Base-by-base conservation (phyloP, 1,140 invertebrate genomes). In the Aphidius gifuensis region DNA sequence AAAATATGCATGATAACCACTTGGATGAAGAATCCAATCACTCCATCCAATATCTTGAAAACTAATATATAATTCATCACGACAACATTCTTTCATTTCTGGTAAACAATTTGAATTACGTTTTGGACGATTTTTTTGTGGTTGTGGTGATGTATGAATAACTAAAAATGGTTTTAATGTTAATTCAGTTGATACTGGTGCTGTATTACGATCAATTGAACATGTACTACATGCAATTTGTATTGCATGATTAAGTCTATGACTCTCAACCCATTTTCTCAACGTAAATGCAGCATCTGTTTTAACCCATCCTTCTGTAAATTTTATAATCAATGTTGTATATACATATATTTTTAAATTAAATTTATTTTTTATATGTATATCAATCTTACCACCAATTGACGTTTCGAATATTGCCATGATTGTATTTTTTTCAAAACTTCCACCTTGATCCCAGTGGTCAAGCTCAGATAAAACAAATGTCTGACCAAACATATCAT, bases 21-120 rank as follows among this genome's bases (percentile, higher is more conserved):
- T 82, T 0, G 92, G 93, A 51, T 88, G 83, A 21, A 94, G 84
- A 57, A 96, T 93, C 90, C 92, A 94, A 75, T 92, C 88, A 66
- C 88, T 87, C 92, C 92, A 95, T 48, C 92, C 92, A 47, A 95
- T 88, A 39, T 92, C 90, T 32, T 85, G 85, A 72, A 95, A 94
- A 63, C 87, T 89, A 11, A 95, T 88, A 68, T 90, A 89, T 0
- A 94, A 80, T 9, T 88, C 88, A 71, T 94, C 92, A 40, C 92
- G 80, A 70, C 92, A 95, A 74, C 92, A 95, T 68, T 92, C 90
- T 47, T 85, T 86, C 67, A 86, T 85, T 11, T 85, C 86, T 7
- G 85, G 83, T 0, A 82, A 76, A 70, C 91, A 93, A 69, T 91
- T 89, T 4, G 88, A 78, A 50, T 87, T 85, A 9, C 90, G 77